These are phyloP conservation scores for Enteromius thamalakanensis DNA, from an alignment of 2,797 vertebrate species.

Conservation along the genomic window DNA sequence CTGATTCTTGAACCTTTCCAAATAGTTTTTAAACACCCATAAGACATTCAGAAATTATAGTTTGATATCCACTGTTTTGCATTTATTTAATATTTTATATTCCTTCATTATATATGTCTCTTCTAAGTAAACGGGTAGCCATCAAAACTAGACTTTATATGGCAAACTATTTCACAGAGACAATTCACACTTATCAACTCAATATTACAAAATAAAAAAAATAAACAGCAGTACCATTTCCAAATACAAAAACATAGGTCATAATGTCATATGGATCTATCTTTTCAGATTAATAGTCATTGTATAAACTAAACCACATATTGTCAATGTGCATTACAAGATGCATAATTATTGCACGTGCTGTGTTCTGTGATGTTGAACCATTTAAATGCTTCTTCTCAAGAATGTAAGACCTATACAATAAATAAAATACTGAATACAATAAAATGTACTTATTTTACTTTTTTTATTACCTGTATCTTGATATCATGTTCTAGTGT, in stretches of 20 bases:
- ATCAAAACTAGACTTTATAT: neutral
- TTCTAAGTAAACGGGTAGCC: neutral
- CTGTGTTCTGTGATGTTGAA: neutral
- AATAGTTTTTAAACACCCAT: neutral
- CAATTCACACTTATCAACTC: neutral
- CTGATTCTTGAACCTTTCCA: neutral
- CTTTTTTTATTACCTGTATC: neutral
- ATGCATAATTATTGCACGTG: neutral
- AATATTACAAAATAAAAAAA: neutral
- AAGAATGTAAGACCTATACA: neutral
- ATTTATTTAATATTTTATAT: neutral
- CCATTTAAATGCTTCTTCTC: too few species aligned
- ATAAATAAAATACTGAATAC: slow-evolving; percentile 10
- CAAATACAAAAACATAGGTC: neutral
- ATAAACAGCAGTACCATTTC: neutral
- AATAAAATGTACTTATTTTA: neutral
- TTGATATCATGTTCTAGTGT: neutral
- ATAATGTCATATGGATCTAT: neutral
- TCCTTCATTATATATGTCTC: neutral
- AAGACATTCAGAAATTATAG: neutral
- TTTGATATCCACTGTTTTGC: neutral
- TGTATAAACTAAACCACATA: neutral
- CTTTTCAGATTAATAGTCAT: neutral
- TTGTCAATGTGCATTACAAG: neutral
- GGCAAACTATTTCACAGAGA: slow-evolving; percentile 4